phyloP scores from a whole-genome alignment of 2,888 invertebrate species.

The Lithophane socia region DNA sequence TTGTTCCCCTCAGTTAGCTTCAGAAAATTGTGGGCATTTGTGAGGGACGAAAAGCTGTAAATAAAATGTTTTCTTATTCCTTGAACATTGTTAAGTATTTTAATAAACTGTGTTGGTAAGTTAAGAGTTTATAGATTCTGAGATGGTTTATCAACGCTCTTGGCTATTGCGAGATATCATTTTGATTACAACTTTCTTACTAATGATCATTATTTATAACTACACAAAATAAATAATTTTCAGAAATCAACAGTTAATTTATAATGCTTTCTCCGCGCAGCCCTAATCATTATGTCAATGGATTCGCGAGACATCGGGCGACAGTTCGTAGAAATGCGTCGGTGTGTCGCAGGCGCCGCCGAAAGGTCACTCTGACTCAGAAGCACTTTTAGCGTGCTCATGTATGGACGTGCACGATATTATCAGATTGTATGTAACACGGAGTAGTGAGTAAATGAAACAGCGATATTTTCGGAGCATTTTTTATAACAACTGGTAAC shows the following conservation, averaged over 20 bases:
- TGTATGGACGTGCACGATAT: slow-evolving; percentile 33
- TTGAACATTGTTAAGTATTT: not conserved
- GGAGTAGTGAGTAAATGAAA: slow-evolving; percentile 19
- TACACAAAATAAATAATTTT: slow-evolving; percentile 28
- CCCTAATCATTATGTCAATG: slow-evolving; percentile 75
- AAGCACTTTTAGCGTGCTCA: slow-evolving; percentile 48
- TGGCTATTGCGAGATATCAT: slow-evolving; percentile 1
- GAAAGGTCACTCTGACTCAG: slow-evolving; percentile 69
- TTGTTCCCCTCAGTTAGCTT: slow-evolving; percentile 37
- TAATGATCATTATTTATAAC: slow-evolving; percentile 13
- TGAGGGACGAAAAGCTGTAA: not conserved
- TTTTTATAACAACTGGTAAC: not conserved
- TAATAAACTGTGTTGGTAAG: not conserved
- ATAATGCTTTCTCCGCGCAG: slow-evolving; percentile 64
- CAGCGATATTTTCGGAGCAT: not conserved
- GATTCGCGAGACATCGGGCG: slow-evolving; percentile 74
- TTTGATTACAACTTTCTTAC: not conserved
- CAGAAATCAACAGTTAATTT: slow-evolving; percentile 47
- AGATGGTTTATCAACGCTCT: slow-evolving; percentile 6
- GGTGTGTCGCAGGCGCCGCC: slow-evolving; percentile 69
- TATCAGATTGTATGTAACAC: slow-evolving; percentile 37
- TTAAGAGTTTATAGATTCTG: no score
- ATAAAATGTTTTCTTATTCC: slow-evolving; percentile 4
- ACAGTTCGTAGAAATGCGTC: slow-evolving; percentile 72
- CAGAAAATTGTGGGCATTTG: slow-evolving; percentile 19